Percentiles rank a stretch among this genome's conserved stretches.
These are phyloP conservation scores for Allolobophora icterica DNA, from an alignment of 2,888 invertebrate genomes.

Conservation along the genomic window DNA sequence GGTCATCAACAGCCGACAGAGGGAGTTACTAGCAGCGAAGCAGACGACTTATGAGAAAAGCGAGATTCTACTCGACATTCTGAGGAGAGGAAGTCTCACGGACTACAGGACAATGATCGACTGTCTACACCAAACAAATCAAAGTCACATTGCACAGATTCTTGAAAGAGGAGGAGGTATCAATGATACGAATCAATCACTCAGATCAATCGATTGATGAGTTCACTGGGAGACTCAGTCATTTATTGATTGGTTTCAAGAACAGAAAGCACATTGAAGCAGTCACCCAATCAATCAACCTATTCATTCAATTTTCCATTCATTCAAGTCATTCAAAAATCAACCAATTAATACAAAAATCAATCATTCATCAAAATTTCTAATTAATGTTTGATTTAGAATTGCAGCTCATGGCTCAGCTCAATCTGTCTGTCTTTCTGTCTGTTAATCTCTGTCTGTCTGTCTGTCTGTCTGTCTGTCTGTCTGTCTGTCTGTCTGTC, in stretches of 20 bases:
- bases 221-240: background rate
- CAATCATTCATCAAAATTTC: background rate
- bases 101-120: background rate
- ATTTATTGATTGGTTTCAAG: background rate
- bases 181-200: background rate
- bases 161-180: slow-evolving; percentile 21
- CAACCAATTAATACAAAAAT: background rate
- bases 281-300: too few relatives aligned
- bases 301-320: too few relatives aligned
- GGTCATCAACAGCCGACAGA: background rate
- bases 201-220: background rate
- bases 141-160: background rate
- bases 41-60: background rate
- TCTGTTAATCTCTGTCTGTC: too few relatives aligned
- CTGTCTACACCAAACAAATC: background rate
- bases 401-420: background rate
- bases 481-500: too few relatives aligned
- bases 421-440: background rate
- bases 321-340: background rate
- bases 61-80: background rate
- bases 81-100: background rate
- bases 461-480: background rate
- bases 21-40: background rate
- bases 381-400: background rate
- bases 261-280: too few relatives aligned